Evolutionary conservation across 2,797 vertebrate genomes (phyloP).

Genomic region (Rhadinocentrus ornatus): DNA sequence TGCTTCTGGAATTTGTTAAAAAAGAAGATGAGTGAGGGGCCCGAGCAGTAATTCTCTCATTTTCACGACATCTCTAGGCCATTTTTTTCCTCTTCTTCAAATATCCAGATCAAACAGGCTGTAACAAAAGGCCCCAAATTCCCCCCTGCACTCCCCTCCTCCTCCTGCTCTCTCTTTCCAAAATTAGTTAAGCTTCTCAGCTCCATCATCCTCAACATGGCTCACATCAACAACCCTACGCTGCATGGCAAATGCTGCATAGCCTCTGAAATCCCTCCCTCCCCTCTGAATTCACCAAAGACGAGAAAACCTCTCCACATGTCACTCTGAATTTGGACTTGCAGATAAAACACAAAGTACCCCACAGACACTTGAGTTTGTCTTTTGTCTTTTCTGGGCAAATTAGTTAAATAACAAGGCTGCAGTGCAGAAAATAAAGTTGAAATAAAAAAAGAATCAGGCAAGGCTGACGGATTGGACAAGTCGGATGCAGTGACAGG

Average conservation of each 20-base stretch:
- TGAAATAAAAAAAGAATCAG: constrained; percentile 12
- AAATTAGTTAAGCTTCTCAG: constrained; percentile 88
- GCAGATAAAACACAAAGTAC: constrained; percentile 60
- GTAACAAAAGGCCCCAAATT: constrained; percentile 83
- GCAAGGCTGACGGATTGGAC: constrained; percentile 60
- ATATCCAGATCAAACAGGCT: constrained; percentile 84
- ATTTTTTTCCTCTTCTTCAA: constrained; percentile 60
- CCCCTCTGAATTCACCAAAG: constrained; percentile 25
- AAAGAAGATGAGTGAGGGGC: constrained; percentile 55
- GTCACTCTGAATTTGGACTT: constrained; percentile 77
- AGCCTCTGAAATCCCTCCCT: constrained; percentile 65
- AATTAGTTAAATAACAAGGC: constrained; percentile 44
- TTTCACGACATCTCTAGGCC: constrained; percentile 78
- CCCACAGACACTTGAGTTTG: constrained; percentile 57
- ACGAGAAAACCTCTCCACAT: constrained; percentile 48
- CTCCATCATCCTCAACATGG: constrained; percentile 83
- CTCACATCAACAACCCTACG: constrained; percentile 77
- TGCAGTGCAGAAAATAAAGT: constrained; percentile 26
- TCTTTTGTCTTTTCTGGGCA: constrained; percentile 39
- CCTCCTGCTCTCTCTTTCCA: constrained; percentile 78
- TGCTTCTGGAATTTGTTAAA: constrained; percentile 46
- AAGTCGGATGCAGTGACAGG: constrained; percentile 45
- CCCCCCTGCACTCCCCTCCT: constrained; percentile 71
- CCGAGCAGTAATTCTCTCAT: constrained; percentile 74
- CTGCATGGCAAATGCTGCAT: constrained; percentile 55